Conservation (phyloP, 1,140 invertebrate species). For the Metopolophium dirhodum region DNA sequence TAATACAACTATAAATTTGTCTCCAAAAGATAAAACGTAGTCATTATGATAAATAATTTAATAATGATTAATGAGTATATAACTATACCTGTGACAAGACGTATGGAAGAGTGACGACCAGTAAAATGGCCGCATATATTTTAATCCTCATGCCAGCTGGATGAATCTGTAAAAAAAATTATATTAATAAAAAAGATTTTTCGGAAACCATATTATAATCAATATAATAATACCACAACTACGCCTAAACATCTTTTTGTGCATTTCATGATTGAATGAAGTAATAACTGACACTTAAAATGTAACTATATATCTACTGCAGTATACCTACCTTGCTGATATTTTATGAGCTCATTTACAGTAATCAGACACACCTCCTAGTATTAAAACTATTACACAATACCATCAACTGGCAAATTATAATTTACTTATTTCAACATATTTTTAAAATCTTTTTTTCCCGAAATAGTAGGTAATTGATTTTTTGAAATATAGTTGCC, state of each 20-base stretch:
- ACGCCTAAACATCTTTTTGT: not conserved
- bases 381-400: conserved; percentile 11
- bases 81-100: conserved; percentile 42
- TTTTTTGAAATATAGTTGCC: conserved; percentile 26
- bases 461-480: not conserved
- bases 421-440: conserved; percentile 36
- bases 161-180: conserved; percentile 43
- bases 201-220: not conserved
- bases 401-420: not conserved
- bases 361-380: conserved; percentile 14
- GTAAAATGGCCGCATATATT: conserved; percentile 49
- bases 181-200: not conserved
- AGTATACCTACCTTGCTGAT: not conserved
- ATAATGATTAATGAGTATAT: conserved; percentile 13
- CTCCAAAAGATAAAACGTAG: not conserved
- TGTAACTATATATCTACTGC: no score
- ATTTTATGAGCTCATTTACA: not conserved
- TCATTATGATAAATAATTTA: not conserved
- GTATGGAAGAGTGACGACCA: conserved; percentile 55
- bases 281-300: not conserved
- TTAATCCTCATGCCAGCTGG: conserved; percentile 53
- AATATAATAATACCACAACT: not conserved
- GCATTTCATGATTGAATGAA: not conserved
- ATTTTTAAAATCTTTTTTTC: conserved; percentile 17
- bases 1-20: conserved; percentile 14